Base-by-base conservation (phyloP, 2,888 invertebrate species). In the Pomacea canaliculata region DNA sequence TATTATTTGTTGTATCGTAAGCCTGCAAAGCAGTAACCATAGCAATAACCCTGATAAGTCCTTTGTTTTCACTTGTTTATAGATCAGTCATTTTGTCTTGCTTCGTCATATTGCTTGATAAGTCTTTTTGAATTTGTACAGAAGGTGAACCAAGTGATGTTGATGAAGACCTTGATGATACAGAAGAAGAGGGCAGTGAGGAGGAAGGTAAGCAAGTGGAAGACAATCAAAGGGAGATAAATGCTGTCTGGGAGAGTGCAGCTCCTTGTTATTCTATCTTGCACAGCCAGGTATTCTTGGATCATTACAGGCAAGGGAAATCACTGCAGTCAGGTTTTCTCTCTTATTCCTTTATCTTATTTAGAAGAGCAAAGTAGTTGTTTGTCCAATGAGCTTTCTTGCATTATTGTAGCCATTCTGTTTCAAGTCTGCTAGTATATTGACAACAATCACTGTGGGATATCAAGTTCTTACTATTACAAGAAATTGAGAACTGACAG, bases 111-210 rank as follows among this genome's bases (percentile, higher is more conserved):
- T 37, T 68, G 4, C 48, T 48, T 68, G n/a, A 8, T 27, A 7
- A 18, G 9, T 23, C 60, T 23, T 71, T n/a, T 63, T 63, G 16
- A 23, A 56, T 13, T 56, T 56, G 8, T 56, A 27, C n/a, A 23
- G 63, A 23, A 63, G 63, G 27, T 23, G 82, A 80, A 16, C 72
- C 79, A 81, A 62, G 81, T 27, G 84, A 82, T 27, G 82, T 73
- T 37, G 84, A 77, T 79, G 81, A 86, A 27, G 87, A 87, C 27
- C 83, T 83, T 63, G 80, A 78, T 12, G 72, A 80, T 83, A 78
- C 81, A 37, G 76, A 79, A 16, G 82, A 79, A 70, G 80, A 78
- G 49, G 73, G 71, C 56, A 78, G 66, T 10, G 84, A 79, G 56
- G 83, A 67, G 59, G 82, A 78, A 73, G 81, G 71, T 68, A 62